A percentile compares a stretch with the other conserved stretches of the same genome.
Evolutionary conservation across 1,140 invertebrate genomes (phyloP).

Genomic region (Atta colombica): DNA sequence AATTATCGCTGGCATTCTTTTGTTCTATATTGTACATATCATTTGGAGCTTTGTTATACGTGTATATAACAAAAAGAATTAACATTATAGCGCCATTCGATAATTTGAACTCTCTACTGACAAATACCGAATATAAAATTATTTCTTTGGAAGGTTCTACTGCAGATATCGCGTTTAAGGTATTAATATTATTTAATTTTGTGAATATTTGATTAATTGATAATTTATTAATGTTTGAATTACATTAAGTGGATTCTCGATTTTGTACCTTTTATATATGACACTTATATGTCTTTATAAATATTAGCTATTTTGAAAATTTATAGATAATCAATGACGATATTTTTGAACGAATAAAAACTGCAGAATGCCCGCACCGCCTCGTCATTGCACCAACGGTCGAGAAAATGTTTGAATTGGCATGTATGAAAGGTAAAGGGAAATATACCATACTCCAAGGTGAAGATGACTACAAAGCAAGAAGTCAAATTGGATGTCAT

Average conservation of each 20-base stretch:
- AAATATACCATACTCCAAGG: slow-evolving; percentile 17
- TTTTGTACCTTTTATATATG: not conserved
- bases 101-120: not conserved
- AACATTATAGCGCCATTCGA: slow-evolving; percentile 22
- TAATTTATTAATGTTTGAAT: slow-evolving; percentile 5
- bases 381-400: not conserved
- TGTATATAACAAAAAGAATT: slow-evolving; percentile 53
- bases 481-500: slow-evolving; percentile 25
- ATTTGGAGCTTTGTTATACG: slow-evolving; percentile 53
- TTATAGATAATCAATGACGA: not conserved
- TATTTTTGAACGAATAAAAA: not conserved
- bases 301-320: not conserved
- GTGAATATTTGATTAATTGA: not conserved
- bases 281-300: not conserved
- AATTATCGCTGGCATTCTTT: slow-evolving; percentile 44
- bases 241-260: not conserved
- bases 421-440: slow-evolving; percentile 23
- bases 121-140: slow-evolving; percentile 51
- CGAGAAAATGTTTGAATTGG: slow-evolving; percentile 43
- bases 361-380: not conserved
- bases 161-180: not conserved
- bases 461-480: slow-evolving; percentile 56
- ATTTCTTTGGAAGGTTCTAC: slow-evolving; percentile 33
- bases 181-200: not conserved
- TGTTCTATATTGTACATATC: slow-evolving; percentile 46